Evolutionary conservation across 2,888 invertebrate genomes (phyloP).

Genomic region (Dioctria linearis): DNA sequence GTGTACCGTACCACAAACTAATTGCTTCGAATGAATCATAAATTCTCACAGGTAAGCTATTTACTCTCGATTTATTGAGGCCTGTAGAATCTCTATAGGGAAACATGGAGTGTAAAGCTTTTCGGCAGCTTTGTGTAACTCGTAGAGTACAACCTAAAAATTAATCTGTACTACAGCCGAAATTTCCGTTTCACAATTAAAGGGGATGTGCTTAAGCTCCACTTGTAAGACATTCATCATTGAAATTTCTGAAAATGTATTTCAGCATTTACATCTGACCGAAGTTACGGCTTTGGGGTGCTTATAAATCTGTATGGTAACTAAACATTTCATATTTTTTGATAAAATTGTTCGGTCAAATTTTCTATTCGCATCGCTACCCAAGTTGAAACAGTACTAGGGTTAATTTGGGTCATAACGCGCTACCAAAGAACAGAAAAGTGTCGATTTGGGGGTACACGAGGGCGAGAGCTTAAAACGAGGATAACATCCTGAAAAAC

Average conservation of each 20-base stretch:
- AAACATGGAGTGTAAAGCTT: background rate
- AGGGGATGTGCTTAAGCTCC: slow-evolving; percentile 8
- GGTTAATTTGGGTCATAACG: slow-evolving; percentile 40
- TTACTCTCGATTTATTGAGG: slow-evolving; percentile 28
- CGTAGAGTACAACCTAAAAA: slow-evolving; percentile 17
- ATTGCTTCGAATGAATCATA: slow-evolving; percentile 39
- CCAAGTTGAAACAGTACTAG: slow-evolving; percentile 19
- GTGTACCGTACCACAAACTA: slow-evolving; percentile 10
- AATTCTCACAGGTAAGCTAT: slow-evolving; percentile 24
- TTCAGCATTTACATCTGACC: background rate
- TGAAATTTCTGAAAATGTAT: slow-evolving; percentile 34
- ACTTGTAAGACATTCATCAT: background rate
- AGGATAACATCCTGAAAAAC: slow-evolving; percentile 1
- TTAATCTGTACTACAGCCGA: slow-evolving; percentile 4
- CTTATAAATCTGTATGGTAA: background rate
- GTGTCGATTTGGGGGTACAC: background rate
- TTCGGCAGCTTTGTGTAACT: background rate
- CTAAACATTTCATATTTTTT: background rate
- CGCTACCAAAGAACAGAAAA: slow-evolving; percentile 1
- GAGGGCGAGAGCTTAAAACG: slow-evolving; percentile 1
- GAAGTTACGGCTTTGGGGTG: background rate
- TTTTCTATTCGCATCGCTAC: slow-evolving; percentile 28
- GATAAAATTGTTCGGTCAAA: slow-evolving; percentile 27
- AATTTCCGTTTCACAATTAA: background rate
- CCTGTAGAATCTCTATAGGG: background rate